A percentile compares a stretch with the other conserved stretches of the same genome.
Conservation (phyloP, 1,140 invertebrate genomes). For the Papilio machaon region DNA sequence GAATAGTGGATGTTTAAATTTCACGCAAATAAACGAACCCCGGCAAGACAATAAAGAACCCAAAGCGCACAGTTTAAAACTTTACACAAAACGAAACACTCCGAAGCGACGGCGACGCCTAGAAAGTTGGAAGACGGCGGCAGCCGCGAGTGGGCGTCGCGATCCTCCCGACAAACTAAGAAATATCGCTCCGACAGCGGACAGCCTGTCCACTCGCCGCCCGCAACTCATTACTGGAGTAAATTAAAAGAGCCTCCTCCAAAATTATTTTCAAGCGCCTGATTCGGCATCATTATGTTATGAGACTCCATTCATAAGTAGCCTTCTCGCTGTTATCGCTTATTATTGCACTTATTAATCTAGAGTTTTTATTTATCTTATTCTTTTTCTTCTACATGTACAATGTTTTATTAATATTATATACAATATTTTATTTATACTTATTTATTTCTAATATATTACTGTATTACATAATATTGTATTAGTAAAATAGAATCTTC, state of each 20-base stretch:
- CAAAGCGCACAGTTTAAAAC: constrained; percentile 77
- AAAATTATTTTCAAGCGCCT: too few species aligned
- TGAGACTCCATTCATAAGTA: too few species aligned
- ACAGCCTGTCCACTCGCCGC: constrained; percentile 21
- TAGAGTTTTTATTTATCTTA: too few species aligned
- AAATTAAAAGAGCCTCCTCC: background rate
- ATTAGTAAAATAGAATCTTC: too few species aligned
- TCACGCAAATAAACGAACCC: constrained; percentile 61
- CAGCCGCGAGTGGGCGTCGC: constrained; percentile 47
- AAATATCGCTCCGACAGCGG: constrained; percentile 62
- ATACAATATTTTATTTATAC: too few species aligned
- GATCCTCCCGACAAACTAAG: constrained; percentile 72
- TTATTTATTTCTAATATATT: too few species aligned
- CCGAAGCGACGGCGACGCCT: constrained; percentile 61
- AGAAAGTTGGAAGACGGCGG: constrained; percentile 68
- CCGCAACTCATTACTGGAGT: background rate
- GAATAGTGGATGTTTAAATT: constrained; percentile 67
- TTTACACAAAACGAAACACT: constrained; percentile 69
- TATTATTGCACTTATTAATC: too few species aligned
- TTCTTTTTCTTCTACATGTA: too few species aligned
- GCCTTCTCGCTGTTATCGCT: too few species aligned
- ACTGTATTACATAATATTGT: too few species aligned
- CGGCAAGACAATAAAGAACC: constrained; percentile 75
- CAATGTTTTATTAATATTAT: too few species aligned
- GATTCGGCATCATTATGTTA: too few species aligned